These are phyloP conservation scores for Brachypodius melanocephalos DNA, from an alignment of 2,113 vertebrate species.

Conservation along the genomic window DNA sequence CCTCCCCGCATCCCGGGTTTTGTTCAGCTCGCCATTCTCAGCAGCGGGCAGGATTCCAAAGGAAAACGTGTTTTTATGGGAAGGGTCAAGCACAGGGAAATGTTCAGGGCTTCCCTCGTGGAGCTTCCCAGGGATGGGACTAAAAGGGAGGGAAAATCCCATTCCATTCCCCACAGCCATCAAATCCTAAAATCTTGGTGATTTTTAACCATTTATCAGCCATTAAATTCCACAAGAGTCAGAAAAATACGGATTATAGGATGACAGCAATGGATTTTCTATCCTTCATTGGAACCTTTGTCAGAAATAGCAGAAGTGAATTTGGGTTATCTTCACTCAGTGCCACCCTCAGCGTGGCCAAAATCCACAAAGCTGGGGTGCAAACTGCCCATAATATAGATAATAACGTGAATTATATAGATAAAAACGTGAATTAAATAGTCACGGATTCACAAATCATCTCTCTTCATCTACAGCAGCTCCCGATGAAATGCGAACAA, in stretches of 20 bases:
- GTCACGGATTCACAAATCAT: not conserved
- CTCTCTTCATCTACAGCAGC: not conserved
- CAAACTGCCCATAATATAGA: not conserved
- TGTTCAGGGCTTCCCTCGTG: not conserved
- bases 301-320: not conserved
- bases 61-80: not conserved
- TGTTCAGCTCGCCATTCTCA: too few species aligned
- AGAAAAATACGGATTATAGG: accelerated
- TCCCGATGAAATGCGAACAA: not conserved
- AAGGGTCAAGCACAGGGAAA: not conserved
- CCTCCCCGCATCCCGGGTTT: too few species aligned
- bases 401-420: not conserved
- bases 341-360: not conserved
- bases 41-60: too few species aligned
- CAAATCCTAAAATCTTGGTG: not conserved
- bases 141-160: not conserved
- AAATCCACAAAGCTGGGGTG: not conserved
- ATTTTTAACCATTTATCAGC: not conserved
- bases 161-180: not conserved
- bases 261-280: too few species aligned
- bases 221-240: too few species aligned
- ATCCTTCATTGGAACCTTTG: not conserved
- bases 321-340: not conserved
- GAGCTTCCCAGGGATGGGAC: not conserved
- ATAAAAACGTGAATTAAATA: not conserved